Evolutionary conservation across 2,113 vertebrate species (phyloP).

Genomic region (Excalfactoria chinensis): DNA sequence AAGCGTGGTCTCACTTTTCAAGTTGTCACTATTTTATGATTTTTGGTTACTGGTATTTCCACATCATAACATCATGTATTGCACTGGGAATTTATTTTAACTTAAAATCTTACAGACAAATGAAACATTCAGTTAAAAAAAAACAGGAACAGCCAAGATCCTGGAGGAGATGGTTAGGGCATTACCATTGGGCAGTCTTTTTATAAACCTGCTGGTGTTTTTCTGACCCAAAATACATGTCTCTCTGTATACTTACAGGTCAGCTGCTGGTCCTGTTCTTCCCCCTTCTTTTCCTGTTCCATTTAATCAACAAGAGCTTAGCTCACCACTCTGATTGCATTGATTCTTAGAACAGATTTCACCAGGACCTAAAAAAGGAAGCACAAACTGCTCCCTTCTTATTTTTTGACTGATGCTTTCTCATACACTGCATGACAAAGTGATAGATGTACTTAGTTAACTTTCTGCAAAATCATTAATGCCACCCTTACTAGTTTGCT

Average conservation of each 20-base stretch:
- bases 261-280: neutral
- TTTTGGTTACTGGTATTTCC: too few relatives aligned
- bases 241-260: neutral
- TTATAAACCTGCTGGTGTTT: neutral
- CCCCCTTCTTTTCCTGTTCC: conserved; percentile 22
- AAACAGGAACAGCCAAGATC: neutral
- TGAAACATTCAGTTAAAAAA: neutral
- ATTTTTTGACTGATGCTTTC: conserved; percentile 76
- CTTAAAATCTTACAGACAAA: neutral
- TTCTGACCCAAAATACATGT: neutral
- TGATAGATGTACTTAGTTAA: conserved; percentile 82
- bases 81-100: neutral
- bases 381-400: conserved; percentile 46
- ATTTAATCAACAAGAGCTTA: conserved; percentile 55
- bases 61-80: too few relatives aligned
- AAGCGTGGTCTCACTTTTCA: neutral
- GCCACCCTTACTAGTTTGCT: conserved; percentile 69
- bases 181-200: neutral
- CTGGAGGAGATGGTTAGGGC: neutral
- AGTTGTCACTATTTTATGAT: too few relatives aligned
- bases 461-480: conserved; percentile 79
- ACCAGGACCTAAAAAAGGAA: conserved; percentile 54
- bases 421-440: conserved; percentile 76
- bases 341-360: conserved; percentile 74
- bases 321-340: conserved; percentile 44